Percentiles rank a stretch among this genome's conserved stretches.
Evolutionary conservation across 2,888 invertebrate genomes (phyloP).

Genomic region (Nymphalis polychloros): DNA sequence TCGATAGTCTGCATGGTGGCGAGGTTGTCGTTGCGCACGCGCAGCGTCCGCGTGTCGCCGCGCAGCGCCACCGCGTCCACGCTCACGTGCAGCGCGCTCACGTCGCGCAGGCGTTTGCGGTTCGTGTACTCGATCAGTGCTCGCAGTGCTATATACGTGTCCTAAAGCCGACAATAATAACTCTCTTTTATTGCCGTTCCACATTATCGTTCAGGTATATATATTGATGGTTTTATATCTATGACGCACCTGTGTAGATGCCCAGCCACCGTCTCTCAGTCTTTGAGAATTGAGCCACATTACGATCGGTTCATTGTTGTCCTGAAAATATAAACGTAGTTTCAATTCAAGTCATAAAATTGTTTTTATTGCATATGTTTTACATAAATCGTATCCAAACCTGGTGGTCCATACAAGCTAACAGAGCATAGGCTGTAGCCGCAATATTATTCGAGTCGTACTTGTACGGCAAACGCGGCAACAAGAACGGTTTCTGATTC

Average conservation of each 20-base stretch:
- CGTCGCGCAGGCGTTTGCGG: constrained; percentile 91
- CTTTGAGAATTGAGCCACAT: constrained; percentile 95
- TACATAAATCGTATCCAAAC: constrained; percentile 49
- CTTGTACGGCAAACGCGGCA: constrained; percentile 92
- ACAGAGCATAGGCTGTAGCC: constrained; percentile 94
- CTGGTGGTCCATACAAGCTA: constrained; percentile 93
- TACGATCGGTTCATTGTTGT: constrained; percentile 92
- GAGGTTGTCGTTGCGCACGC: constrained; percentile 88
- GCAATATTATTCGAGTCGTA: constrained; percentile 96
- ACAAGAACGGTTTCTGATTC: constrained; percentile 94
- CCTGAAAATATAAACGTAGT: constrained; percentile 71
- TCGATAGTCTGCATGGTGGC: constrained; percentile 90
- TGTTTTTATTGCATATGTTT: neutral
- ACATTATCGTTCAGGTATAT: neutral
- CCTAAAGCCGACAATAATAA: constrained; percentile 64
- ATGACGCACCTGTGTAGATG: constrained; percentile 86
- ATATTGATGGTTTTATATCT: constrained; percentile 41
- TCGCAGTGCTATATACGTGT: constrained; percentile 93
- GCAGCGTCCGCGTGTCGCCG: constrained; percentile 84
- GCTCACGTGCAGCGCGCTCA: constrained; percentile 88
- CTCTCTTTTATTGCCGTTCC: too few species aligned
- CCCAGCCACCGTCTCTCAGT: constrained; percentile 93
- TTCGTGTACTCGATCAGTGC: constrained; percentile 95
- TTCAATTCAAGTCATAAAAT: neutral
- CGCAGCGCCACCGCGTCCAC: constrained; percentile 92